Evolutionary conservation across 1,140 invertebrate genomes (phyloP).

Genomic region (Vanessa tameamea): DNA sequence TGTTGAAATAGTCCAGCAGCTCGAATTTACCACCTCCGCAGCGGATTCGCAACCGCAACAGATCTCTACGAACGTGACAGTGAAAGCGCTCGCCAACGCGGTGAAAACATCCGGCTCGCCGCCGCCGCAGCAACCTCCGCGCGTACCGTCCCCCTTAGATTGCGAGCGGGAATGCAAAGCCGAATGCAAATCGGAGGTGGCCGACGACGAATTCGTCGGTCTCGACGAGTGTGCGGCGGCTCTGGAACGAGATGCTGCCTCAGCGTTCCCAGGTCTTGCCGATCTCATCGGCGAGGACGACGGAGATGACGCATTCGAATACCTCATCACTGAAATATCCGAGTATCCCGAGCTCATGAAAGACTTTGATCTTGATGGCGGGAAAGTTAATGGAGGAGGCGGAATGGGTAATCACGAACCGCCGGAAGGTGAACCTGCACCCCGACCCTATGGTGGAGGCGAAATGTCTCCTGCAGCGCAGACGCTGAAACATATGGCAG

Average conservation of each 20-base stretch:
- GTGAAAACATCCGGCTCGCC: conserved; percentile 88
- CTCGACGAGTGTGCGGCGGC: conserved; percentile 89
- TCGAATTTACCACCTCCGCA: conserved; percentile 91
- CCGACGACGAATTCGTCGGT: conserved; percentile 91
- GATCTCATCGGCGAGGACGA: conserved; percentile 91
- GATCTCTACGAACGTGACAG: conserved; percentile 95
- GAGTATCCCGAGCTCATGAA: conserved; percentile 92
- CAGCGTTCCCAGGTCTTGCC: conserved; percentile 88
- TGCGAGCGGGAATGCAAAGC: conserved; percentile 78
- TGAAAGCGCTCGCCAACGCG: conserved; percentile 92
- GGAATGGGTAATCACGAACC: conserved; percentile 56
- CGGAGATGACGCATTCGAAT: conserved; percentile 92
- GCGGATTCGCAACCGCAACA: conserved; percentile 92
- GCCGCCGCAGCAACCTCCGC: conserved; percentile 69
- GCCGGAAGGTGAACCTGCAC: conserved; percentile 78
- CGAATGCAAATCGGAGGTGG: conserved; percentile 92
- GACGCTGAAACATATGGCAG: conserved; percentile 97
- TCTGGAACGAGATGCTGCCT: conserved; percentile 89
- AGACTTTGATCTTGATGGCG: conserved; percentile 85
- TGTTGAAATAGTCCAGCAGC: conserved; percentile 94
- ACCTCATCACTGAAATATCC: conserved; percentile 92
- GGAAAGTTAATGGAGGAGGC: conserved; percentile 74
- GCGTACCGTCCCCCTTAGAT: conserved; percentile 80
- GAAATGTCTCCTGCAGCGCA: conserved; percentile 94
- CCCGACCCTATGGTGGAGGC: conserved; percentile 68